These are phyloP conservation scores for Drosophila infuscata DNA, from an alignment of 2,888 invertebrate genomes.

Conservation along the genomic window DNA sequence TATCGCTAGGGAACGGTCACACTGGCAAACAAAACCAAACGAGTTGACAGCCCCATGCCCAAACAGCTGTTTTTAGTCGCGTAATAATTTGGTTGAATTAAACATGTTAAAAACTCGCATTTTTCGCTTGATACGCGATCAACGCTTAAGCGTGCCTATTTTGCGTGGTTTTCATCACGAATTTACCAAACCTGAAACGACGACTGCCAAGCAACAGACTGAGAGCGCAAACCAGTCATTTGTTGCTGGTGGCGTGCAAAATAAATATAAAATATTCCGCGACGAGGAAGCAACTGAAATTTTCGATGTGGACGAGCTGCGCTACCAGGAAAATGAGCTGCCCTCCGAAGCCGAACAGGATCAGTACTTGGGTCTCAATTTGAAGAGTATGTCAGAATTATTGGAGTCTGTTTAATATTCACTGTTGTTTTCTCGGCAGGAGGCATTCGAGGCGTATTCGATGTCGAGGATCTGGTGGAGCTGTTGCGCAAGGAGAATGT, in stretches of 20 bases:
- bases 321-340: slow-evolving; percentile 64
- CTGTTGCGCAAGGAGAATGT: slow-evolving; percentile 92
- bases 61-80: slow-evolving; percentile 50
- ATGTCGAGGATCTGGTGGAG: slow-evolving; percentile 93
- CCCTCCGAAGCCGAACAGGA: slow-evolving; percentile 34
- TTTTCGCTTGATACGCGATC: slow-evolving; percentile 73
- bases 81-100: slow-evolving; percentile 40
- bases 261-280: slow-evolving; percentile 89
- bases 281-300: slow-evolving; percentile 90
- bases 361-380: slow-evolving; percentile 86
- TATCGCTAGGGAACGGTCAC: slow-evolving; percentile 20
- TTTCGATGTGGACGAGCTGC: slow-evolving; percentile 90
- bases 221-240: slow-evolving; percentile 26
- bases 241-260: slow-evolving; percentile 86
- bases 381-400: slow-evolving; percentile 85
- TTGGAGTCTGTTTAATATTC: background rate
- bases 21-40: background rate
- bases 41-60: slow-evolving; percentile 14
- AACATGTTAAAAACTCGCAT: slow-evolving; percentile 71
- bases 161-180: slow-evolving; percentile 82
- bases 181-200: slow-evolving; percentile 71
- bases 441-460: slow-evolving; percentile 93
- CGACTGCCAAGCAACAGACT: slow-evolving; percentile 4
- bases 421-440: slow-evolving; percentile 86
- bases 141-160: slow-evolving; percentile 69